phyloP scores from a whole-genome alignment of 2,113 vertebrate genomes.

The Dasypus novemcinctus region DNA sequence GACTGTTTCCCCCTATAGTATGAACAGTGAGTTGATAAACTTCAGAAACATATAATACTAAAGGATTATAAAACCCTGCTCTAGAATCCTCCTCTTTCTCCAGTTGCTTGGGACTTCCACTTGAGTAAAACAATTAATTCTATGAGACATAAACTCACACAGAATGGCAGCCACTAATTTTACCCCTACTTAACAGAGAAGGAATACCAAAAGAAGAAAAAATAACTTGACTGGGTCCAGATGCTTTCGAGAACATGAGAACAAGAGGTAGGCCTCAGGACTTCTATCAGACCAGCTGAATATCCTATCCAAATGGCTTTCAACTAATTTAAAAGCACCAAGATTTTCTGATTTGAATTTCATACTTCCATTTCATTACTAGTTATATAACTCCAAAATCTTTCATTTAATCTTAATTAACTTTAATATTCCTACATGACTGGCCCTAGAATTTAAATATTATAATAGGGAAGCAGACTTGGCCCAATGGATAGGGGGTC shows the following conservation, averaged over 20 bases:
- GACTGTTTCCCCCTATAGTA: fast-evolving
- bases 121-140: background rate
- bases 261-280: background rate
- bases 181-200: background rate
- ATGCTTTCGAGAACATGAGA: background rate
- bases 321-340: background rate
- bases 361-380: fast-evolving
- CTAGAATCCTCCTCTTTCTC: background rate
- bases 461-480: too few relatives aligned
- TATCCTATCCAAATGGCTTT: background rate
- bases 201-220: background rate
- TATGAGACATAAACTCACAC: background rate
- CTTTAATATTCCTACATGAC: background rate
- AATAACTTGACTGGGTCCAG: background rate
- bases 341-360: background rate
- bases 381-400: too few relatives aligned
- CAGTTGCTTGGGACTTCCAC: background rate
- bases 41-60: background rate
- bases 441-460: background rate
- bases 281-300: background rate
- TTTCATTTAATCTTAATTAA: background rate
- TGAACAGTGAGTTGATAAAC: fast-evolving
- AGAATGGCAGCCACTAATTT: background rate
- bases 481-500: too few relatives aligned
- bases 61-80: too few relatives aligned